Evolutionary conservation across 2,888 invertebrate genomes (phyloP).

Genomic region (Seira sanloemensis): DNA sequence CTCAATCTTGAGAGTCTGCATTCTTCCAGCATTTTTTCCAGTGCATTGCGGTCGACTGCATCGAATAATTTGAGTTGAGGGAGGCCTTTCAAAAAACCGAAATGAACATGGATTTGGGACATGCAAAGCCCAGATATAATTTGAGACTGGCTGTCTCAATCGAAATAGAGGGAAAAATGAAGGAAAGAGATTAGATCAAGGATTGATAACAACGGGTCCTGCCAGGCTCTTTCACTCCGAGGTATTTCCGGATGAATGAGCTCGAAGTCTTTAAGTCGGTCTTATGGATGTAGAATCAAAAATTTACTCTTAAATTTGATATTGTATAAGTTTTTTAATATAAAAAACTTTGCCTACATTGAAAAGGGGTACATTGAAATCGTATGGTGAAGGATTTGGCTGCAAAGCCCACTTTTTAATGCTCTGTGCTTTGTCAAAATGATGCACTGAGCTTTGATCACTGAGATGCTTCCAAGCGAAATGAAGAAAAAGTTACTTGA

Average conservation of each 20-base stretch:
- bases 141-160: slow-evolving; percentile 42
- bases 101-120: slow-evolving; percentile 6
- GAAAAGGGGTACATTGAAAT: no score
- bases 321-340: no score
- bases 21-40: neutral
- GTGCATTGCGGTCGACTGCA: slow-evolving; percentile 39
- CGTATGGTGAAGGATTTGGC: no score
- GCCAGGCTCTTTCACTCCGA: slow-evolving; percentile 29
- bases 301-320: neutral
- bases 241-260: slow-evolving; percentile 61
- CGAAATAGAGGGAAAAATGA: slow-evolving; percentile 31
- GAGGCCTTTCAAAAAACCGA: slow-evolving; percentile 33
- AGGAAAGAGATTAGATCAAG: slow-evolving; percentile 45
- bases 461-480: no score
- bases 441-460: no score
- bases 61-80: slow-evolving; percentile 33
- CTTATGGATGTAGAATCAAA: neutral
- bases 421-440: neutral
- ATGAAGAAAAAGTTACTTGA: no score
- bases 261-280: slow-evolving; percentile 59
- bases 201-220: slow-evolving; percentile 42
- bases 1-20: no score
- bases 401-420: neutral
- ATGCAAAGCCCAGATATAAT: slow-evolving; percentile 45
- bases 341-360: no score